phyloP scores from a whole-genome alignment of 2,113 vertebrate species.

The Otus sunia region DNA sequence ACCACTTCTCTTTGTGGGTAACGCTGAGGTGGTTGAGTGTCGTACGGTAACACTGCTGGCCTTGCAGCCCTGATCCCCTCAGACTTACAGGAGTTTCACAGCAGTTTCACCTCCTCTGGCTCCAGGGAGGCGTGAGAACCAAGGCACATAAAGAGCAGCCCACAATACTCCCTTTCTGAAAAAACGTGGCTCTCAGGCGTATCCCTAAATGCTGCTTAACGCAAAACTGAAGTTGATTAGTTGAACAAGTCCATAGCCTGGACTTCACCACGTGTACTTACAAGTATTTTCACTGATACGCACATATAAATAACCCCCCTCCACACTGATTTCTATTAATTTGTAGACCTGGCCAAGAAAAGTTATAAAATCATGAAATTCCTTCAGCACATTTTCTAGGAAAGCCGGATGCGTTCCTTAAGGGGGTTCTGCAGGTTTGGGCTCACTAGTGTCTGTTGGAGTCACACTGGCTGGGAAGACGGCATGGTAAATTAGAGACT shows the following conservation, averaged over 20 bases:
- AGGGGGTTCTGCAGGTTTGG: not conserved
- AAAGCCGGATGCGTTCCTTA: not conserved
- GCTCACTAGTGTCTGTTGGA: not conserved
- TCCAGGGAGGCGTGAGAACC: not conserved
- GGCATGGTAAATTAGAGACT: not conserved
- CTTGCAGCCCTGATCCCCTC: not conserved
- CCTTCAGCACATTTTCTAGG: not conserved
- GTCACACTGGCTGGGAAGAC: not conserved
- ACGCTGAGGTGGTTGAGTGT: not conserved
- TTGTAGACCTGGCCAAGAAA: not conserved
- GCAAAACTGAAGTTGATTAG: not conserved
- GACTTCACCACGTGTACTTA: not conserved
- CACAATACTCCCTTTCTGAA: not conserved
- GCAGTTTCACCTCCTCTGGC: not conserved
- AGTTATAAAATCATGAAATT: not conserved
- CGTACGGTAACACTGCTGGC: not conserved
- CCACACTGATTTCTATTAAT: not conserved
- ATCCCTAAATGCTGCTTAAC: not conserved
- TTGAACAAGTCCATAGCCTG: not conserved
- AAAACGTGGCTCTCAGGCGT: not conserved
- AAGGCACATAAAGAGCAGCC: not conserved
- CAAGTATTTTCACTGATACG: not conserved
- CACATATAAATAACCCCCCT: not conserved
- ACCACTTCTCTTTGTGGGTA: not conserved
- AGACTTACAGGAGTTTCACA: rapidly evolving